Evolutionary conservation across 2,113 vertebrate genomes (phyloP).

Genomic region (Oryzias curvinotus): DNA sequence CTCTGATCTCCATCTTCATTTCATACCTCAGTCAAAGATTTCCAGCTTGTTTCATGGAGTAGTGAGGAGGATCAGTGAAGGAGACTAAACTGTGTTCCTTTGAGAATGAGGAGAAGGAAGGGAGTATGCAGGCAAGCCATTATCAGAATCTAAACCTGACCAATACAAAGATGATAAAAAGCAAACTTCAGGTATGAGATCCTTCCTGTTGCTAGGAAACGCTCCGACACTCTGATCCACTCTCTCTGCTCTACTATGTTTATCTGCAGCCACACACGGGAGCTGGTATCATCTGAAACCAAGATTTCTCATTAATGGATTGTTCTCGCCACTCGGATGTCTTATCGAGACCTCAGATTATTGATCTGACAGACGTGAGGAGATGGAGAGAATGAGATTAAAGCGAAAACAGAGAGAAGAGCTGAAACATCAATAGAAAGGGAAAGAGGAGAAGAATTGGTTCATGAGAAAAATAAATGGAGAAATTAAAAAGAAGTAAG

Average conservation of each 20-base stretch:
- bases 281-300: conserved; percentile 5
- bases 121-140: background rate
- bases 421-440: background rate
- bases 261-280: conserved; percentile 19
- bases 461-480: too few relatives aligned
- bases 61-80: too few relatives aligned
- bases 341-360: conserved; percentile 1
- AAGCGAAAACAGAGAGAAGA: background rate
- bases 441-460: too few relatives aligned
- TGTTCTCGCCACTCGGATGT: conserved; percentile 7
- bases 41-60: too few relatives aligned
- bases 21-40: too few relatives aligned
- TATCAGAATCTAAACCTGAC: background rate
- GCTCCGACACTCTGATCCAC: conserved; percentile 42
- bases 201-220: conserved; percentile 68
- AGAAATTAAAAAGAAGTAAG: too few relatives aligned
- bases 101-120: too few relatives aligned
- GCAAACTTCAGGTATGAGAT: conserved; percentile 50
- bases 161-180: conserved; percentile 8
- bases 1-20: too few relatives aligned
- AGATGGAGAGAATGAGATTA: background rate
- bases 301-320: conserved; percentile 24
- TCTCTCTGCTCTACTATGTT: conserved; percentile 38
- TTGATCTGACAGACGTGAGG: conserved; percentile 19
- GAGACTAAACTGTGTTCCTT: too few relatives aligned